phyloP scores from a whole-genome alignment of 2,888 invertebrate species.

The Cataglyphis albicans region DNA sequence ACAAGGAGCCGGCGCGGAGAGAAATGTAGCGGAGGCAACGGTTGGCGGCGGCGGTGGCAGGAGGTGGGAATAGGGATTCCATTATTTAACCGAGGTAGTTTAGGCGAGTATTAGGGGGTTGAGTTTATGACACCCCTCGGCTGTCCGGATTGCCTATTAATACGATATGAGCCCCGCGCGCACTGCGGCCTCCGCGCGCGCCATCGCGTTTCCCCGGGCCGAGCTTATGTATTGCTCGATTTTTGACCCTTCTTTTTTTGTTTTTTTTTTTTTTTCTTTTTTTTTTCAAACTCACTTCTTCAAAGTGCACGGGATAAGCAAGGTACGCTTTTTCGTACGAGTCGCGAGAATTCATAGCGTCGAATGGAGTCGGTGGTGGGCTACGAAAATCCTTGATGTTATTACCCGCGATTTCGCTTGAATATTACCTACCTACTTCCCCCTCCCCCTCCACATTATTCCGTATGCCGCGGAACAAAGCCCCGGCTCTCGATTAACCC shows the following conservation, averaged over 20 bases:
- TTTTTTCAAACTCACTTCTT: background rate
- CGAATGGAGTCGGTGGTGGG: background rate
- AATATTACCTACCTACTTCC: background rate
- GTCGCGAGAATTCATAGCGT: conserved; percentile 8
- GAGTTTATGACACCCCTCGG: conserved; percentile 86
- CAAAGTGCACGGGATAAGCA: too few species aligned
- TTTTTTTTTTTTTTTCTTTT: background rate
- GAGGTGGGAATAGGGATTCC: conserved; percentile 83
- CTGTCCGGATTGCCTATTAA: conserved; percentile 86
- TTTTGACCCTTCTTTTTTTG: conserved; percentile 12
- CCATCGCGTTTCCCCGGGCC: conserved; percentile 65
- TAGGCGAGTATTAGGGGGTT: conserved; percentile 86
- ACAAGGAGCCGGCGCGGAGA: conserved; percentile 63
- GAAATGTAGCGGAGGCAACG: conserved; percentile 68
- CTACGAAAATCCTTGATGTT: conserved; percentile 29
- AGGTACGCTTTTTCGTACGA: background rate
- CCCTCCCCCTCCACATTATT: background rate
- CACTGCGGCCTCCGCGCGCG: conserved; percentile 72
- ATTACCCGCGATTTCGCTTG: conserved; percentile 21
- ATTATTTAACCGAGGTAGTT: conserved; percentile 86
- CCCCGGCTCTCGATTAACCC: conserved; percentile 23
- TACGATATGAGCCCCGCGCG: conserved; percentile 85
- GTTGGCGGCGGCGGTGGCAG: conserved; percentile 59
- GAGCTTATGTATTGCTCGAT: conserved; percentile 44
- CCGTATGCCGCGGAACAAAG: conserved; percentile 23